Evolutionary conservation across 1,140 invertebrate genomes (phyloP), one percentile per base, ranked within the genome.

Genomic region (Parasteatoda tepidariorum): DNA sequence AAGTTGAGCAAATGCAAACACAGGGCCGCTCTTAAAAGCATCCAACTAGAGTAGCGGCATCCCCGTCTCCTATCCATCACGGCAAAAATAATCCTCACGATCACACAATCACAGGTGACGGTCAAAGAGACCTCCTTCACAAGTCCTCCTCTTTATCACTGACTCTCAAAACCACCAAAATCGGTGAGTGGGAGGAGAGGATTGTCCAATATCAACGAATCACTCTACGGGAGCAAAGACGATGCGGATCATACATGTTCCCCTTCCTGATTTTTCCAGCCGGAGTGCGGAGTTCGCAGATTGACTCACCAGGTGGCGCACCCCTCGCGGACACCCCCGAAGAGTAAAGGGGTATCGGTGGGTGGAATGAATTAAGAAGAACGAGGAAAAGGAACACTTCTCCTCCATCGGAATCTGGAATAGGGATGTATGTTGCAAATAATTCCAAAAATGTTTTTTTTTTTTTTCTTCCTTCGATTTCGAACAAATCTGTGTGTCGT

Each of bases 1-100:
- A 82, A 82, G 57, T 82, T 82, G 78, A 82, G 78, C 78, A 82
- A 82, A 70, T 82, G 78, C 67, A 82, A 70, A 48, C 71, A 82
- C 54, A 82, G 78, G 41, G 78, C 78, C 66, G 57, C 55, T 15
- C 66, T 82, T 33, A 71, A 30, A 34, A 82, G 66, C 54, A 82
- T 71, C 78, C 78, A 82, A 28, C 31, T 33, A 67, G 67, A 61
- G 30, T 55, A 57, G 26, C 78, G 55, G 38, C 78, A 71, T 22
- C 66, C 78, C 54, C 78, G 24, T 28, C 54, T 33, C n/a, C 78
- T 57, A 82, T 71, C 78, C 78, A 82, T 82, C 67, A 61, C 76
- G 7, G 18, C 22, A 31, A 67, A 33, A 26, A 41, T 67, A 67
- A 67, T 54, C 75, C 75, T 66, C 38, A 67, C 41, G 33, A n/a